Base-by-base conservation (phyloP, 2,888 invertebrate genomes). In the Lasioglossum leucozonium region DNA sequence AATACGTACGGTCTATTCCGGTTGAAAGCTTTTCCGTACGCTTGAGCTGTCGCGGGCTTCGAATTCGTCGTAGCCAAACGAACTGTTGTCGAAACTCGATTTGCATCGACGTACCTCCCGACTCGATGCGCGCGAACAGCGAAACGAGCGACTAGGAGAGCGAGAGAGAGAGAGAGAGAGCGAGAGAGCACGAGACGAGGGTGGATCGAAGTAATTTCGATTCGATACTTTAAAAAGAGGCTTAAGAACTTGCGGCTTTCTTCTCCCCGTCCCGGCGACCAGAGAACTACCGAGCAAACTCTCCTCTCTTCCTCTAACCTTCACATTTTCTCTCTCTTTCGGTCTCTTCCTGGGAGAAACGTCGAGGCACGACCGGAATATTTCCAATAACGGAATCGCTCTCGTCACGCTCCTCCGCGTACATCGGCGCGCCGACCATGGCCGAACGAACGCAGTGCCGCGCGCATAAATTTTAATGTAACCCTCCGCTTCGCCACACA, bases 21-120 rank as follows among this genome's bases (percentile, higher is more conserved):
- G 69, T 51, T 72, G 84, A 82, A 77, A 82, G 67, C 77, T 72
- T 73, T 77, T 76, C 83, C 74, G 72, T 72, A 37, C 74, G 74
- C 78, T 78, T 78, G 81, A 84, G 78, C 83, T 86, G 84, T 87
- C 84, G 81, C 78, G 78, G 78, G 80, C 79, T 85, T 85, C 84
- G 82, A 75, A 88, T 90, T 90, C 87, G 90, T 88, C 83, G 88
- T 89, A 71, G 47, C 73, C 81, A 80, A 80, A 81, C 85, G 85
- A 90, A 90, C 88, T 87, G 87, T 86, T 79, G 88, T 83, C 84
- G 88, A 87, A 89, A 91, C 88, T 89, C 87, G 87, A 92, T 92
- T 92, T 92, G 90, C 92, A 91, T 92, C 87, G 77, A 79, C 62
- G 71, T 76, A 79, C 85, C 79, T 79, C 74, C 87, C 88, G 82